Evolutionary conservation across 2,113 vertebrate genomes (phyloP), one percentile per base, ranked within the genome.

Genomic region (Nycticebus coucang): DNA sequence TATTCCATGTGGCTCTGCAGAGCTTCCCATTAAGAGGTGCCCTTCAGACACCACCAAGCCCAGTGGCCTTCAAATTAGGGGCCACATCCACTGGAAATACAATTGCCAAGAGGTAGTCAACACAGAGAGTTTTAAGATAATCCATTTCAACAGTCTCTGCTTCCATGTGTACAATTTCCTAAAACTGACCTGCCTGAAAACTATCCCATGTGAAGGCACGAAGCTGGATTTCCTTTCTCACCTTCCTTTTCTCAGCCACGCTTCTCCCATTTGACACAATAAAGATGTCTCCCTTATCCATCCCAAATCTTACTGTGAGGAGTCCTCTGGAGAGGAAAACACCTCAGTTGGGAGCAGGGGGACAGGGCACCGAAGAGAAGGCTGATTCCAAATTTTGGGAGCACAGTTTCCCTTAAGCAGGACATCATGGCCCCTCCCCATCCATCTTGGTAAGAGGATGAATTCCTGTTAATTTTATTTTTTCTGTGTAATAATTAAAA

Each of bases 391-490:
- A 69, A 71, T 15, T 12, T 2, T 35, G 41, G 45, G 19, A 75
- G 19, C 41, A 90, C 64, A 60, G 9, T 2, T 60, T 92, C 30
- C 55, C 84, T 57, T 50, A 62, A 55, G 19, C 24, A 6, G 50
- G 69, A 22, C 19, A 64, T 41, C 17, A 41, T 45, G 45, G 4
- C 4, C 45, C 68, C 12, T 53, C 30, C 57, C 21, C n/a, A 21
- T 66, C 12, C 74, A 83, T 71, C 77, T 82, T 35, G 64, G 21
- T 68, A 12, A 62, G 12, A 62, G 5, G 5, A 68, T 9, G 11
- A 50, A 75, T 77, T 87, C 82, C 68, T 14, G 53, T 88, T 84
- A 13, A 68, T 89, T 87, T 93, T 69, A 91, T 17, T n/a, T 94
- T 88, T 72, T 69, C 53, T 93, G 19, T 45, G 82, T 68, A 89